Conservation (phyloP, 2,888 invertebrate genomes). For the Escarpia spicata region DNA sequence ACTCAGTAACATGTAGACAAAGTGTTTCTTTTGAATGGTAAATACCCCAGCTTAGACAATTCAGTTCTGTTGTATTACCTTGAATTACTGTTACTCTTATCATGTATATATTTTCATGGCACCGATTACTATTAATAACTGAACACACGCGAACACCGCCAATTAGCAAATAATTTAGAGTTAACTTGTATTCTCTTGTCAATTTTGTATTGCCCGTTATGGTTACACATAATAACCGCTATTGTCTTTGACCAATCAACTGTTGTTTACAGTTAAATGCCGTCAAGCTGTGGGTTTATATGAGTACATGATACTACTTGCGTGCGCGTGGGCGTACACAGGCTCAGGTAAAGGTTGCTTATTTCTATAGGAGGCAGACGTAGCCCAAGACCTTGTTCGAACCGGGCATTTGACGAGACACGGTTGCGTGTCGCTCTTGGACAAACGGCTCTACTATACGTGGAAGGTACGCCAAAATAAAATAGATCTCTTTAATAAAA, state of each 20-base stretch:
- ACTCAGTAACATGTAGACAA: neutral
- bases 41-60: too few relatives aligned
- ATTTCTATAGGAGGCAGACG: neutral
- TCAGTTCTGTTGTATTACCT: too few relatives aligned
- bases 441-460: neutral
- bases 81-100: too few relatives aligned
- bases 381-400: neutral
- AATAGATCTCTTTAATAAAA: too few relatives aligned
- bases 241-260: neutral
- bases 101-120: too few relatives aligned
- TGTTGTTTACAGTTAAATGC: neutral
- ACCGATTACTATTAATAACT: too few relatives aligned
- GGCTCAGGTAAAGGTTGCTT: neutral
- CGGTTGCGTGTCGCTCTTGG: neutral
- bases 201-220: neutral
- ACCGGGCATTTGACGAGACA: neutral
- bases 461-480: neutral
- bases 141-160: too few relatives aligned
- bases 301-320: too few relatives aligned
- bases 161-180: too few relatives aligned
- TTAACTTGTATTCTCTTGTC: too few relatives aligned
- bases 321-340: too few relatives aligned
- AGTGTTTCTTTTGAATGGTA: neutral
- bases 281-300: too few relatives aligned
- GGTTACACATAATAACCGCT: neutral